phyloP scores from a whole-genome alignment of 2,797 vertebrate species.

The Poeciliopsis paucimaculata region DNA sequence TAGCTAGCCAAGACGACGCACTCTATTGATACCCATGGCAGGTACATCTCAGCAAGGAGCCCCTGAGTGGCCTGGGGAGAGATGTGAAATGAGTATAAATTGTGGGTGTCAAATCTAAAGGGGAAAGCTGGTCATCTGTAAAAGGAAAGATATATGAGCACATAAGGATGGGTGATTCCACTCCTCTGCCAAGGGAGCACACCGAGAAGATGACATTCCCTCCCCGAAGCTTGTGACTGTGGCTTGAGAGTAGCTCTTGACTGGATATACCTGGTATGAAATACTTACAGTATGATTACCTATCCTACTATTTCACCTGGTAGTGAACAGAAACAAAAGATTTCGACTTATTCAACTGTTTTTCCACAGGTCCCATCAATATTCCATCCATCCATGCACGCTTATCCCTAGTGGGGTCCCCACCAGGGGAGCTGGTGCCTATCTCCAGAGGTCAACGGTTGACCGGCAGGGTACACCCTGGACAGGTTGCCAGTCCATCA shows the following conservation, averaged over 20 bases:
- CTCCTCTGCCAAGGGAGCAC: constrained; percentile 66
- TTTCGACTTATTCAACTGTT: neutral
- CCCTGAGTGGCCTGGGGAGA: constrained; percentile 56
- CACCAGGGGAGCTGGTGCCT: no score
- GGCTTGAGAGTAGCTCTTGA: constrained; percentile 41
- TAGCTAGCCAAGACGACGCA: constrained; percentile 71
- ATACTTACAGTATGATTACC: neutral
- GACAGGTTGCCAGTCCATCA: no score
- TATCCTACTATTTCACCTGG: neutral
- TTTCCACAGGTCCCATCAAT: neutral
- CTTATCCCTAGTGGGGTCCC: no score
- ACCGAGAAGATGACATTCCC: constrained; percentile 69
- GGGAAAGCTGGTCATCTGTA: constrained; percentile 81
- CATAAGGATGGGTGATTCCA: constrained; percentile 79
- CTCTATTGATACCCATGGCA: constrained; percentile 75
- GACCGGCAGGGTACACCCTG: no score
- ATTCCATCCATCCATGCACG: no score
- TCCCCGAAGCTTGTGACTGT: constrained; percentile 68
- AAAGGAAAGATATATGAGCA: constrained; percentile 83
- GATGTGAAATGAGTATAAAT: constrained; percentile 86
- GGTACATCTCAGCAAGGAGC: constrained; percentile 76
- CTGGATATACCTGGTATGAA: neutral
- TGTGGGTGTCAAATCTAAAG: constrained; percentile 82
- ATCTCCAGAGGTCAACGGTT: no score
- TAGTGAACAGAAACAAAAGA: neutral